Conservation (phyloP, 2,797 vertebrate genomes). For the Enteromius unitaeniatus region DNA sequence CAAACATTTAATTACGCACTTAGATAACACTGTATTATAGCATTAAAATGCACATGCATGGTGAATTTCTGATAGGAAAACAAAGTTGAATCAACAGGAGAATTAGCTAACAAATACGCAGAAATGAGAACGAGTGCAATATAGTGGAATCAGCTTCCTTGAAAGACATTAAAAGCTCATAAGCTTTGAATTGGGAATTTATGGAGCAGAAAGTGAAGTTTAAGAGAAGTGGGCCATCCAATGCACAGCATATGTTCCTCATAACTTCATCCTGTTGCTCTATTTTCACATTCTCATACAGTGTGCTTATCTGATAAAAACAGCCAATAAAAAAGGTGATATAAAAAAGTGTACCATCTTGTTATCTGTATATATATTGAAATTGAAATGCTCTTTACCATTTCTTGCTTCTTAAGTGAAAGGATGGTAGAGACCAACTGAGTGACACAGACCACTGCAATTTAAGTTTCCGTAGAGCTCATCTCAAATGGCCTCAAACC, state of each 20-base stretch:
- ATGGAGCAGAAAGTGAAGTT: slow-evolving; percentile 29
- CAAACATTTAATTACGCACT: background rate
- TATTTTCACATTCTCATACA: background rate
- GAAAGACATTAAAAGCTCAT: slow-evolving; percentile 34
- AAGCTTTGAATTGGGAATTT: slow-evolving; percentile 14
- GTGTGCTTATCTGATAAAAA: background rate
- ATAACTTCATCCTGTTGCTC: background rate
- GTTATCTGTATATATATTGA: too few relatives aligned
- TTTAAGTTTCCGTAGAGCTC: slow-evolving; percentile 73
- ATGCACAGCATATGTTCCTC: slow-evolving; percentile 17
- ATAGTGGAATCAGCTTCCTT: background rate
- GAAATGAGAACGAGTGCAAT: background rate
- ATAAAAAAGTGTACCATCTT: too few relatives aligned
- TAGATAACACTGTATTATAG: too few relatives aligned
- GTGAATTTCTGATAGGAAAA: background rate
- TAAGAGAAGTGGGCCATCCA: background rate
- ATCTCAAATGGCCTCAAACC: slow-evolving; percentile 76
- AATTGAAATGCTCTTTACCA: too few relatives aligned
- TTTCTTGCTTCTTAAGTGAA: too few relatives aligned
- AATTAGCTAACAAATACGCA: background rate
- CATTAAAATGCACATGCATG: background rate
- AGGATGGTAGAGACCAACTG: slow-evolving; percentile 63
- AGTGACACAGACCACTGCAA: slow-evolving; percentile 71
- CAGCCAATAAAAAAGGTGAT: background rate
- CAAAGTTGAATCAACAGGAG: background rate